A percentile compares a stretch with the other conserved stretches of the same genome.
phyloP scores from a whole-genome alignment of 1,140 invertebrate genomes.

The Drosophila orena region DNA sequence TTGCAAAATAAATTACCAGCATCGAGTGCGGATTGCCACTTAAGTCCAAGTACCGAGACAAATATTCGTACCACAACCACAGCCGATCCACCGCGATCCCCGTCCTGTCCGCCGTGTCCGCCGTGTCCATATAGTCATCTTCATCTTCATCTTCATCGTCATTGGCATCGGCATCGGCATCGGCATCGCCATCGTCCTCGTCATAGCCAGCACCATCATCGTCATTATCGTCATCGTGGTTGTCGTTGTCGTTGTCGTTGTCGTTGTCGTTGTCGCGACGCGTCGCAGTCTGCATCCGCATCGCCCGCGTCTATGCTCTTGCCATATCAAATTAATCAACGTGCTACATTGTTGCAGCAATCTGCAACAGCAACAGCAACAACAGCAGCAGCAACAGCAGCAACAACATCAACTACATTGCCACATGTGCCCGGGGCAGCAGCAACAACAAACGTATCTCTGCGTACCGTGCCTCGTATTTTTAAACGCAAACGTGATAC shows the following conservation, averaged over 20 bases:
- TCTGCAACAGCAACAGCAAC: slow-evolving; percentile 45
- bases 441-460: slow-evolving; percentile 44
- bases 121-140: slow-evolving; percentile 5
- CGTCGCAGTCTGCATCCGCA: slow-evolving; percentile 55
- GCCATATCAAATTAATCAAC: slow-evolving; percentile 83
- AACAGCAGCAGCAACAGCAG: slow-evolving; percentile 26
- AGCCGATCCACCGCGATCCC: slow-evolving; percentile 11
- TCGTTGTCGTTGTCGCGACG: slow-evolving; percentile 58
- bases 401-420: slow-evolving; percentile 52
- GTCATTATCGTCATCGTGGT: slow-evolving; percentile 12
- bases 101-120: slow-evolving; percentile 4
- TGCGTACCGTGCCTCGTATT: slow-evolving; percentile 65
- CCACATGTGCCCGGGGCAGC: slow-evolving; percentile 57
- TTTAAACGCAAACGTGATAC: slow-evolving; percentile 81
- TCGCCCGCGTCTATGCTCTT: slow-evolving; percentile 74
- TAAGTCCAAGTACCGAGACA: slow-evolving; percentile 59
- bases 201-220: neutral
- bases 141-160: slow-evolving; percentile 16
- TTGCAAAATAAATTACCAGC: slow-evolving; percentile 79
- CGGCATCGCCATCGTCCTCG: slow-evolving; percentile 14
- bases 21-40: slow-evolving; percentile 67
- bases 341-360: slow-evolving; percentile 82
- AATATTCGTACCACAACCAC: slow-evolving; percentile 34
- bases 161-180: slow-evolving; percentile 22
- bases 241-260: slow-evolving; percentile 12